These are phyloP conservation scores for Chrysochloris asiatica DNA, from an alignment of 2,113 vertebrate species.

Conservation along the genomic window DNA sequence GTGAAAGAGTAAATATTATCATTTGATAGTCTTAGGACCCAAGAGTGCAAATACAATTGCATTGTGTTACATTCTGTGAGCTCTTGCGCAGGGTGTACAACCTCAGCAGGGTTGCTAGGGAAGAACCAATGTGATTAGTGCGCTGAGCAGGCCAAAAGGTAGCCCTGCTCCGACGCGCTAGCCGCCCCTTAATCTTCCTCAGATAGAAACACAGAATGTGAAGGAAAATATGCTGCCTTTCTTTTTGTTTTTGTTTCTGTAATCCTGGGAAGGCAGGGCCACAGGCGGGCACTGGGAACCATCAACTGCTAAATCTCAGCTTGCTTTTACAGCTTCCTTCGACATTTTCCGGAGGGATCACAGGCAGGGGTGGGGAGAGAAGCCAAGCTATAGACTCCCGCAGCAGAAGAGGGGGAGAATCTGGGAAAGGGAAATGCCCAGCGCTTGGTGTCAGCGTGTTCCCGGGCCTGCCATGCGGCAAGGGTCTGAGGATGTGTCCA, in stretches of 20 bases:
- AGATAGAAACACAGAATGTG: neutral
- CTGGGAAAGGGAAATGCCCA: neutral
- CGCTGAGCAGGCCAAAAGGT: constrained; percentile 30
- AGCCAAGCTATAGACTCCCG: neutral
- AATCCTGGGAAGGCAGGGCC: neutral
- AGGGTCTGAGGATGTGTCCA: fast-evolving
- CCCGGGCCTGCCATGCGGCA: neutral
- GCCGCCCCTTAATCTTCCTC: constrained; percentile 21
- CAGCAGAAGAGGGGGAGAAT: neutral
- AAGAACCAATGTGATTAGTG: constrained; percentile 43
- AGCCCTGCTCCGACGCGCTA: neutral
- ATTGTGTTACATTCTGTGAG: constrained; percentile 76
- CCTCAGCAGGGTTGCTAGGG: constrained; percentile 73
- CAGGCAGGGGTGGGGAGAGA: neutral
- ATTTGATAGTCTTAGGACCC: constrained; percentile 82
- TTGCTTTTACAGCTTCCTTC: neutral
- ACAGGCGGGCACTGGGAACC: neutral
- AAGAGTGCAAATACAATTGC: constrained; percentile 78
- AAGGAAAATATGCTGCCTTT: neutral
- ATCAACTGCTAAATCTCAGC: neutral
- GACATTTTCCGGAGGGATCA: neutral
- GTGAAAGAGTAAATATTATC: constrained; percentile 86
- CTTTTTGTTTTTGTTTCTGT: neutral
- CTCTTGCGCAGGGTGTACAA: constrained; percentile 40
- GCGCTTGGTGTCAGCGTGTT: neutral